Percentiles rank a stretch among this genome's conserved stretches.
These are phyloP conservation scores for Ammodytes dubius DNA, from an alignment of 2,113 vertebrate genomes.

Conservation along the genomic window DNA sequence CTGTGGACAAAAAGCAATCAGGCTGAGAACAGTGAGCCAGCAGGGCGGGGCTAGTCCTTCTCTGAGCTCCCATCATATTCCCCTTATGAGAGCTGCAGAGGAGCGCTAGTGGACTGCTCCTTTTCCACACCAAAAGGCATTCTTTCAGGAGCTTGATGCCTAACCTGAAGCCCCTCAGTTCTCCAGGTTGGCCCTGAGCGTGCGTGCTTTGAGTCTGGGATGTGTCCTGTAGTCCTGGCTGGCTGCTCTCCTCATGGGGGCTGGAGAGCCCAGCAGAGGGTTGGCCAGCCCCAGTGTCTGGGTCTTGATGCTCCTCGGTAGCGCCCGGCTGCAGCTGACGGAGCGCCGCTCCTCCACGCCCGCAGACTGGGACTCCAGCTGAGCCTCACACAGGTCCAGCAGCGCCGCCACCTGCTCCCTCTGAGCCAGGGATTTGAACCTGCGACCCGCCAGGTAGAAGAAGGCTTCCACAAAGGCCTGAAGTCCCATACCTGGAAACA, in stretches of 20 bases:
- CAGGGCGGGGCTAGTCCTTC: constrained; percentile 38
- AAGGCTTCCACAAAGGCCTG: constrained; percentile 95
- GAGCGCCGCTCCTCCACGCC: constrained; percentile 82
- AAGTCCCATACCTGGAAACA: constrained; percentile 91
- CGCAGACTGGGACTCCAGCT: constrained; percentile 81
- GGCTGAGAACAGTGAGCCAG: constrained; percentile 48
- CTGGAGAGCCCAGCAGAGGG: constrained; percentile 43
- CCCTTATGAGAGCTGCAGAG: constrained; percentile 2
- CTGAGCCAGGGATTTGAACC: constrained; percentile 87
- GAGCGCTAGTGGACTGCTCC: constrained; percentile 11
- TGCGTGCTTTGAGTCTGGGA: constrained; percentile 67
- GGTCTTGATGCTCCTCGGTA: constrained; percentile 29
- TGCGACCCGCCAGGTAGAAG: constrained; percentile 90
- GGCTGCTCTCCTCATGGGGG: constrained; percentile 42
- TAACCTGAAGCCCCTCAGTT: constrained; percentile 49
- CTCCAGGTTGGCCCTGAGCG: constrained; percentile 73
- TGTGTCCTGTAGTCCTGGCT: constrained; percentile 73
- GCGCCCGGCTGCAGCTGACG: constrained; percentile 76
- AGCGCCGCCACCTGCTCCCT: constrained; percentile 88
- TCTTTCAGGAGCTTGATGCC: constrained; percentile 18
- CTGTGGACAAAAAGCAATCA: constrained; percentile 59
- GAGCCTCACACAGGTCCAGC: constrained; percentile 89
- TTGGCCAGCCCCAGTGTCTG: constrained; percentile 38
- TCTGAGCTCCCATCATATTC: constrained; percentile 33
- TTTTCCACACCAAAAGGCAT: constrained; percentile 39